Conservation (phyloP, 2,113 vertebrate species). For the Ophthalmolycus amberensis region DNA sequence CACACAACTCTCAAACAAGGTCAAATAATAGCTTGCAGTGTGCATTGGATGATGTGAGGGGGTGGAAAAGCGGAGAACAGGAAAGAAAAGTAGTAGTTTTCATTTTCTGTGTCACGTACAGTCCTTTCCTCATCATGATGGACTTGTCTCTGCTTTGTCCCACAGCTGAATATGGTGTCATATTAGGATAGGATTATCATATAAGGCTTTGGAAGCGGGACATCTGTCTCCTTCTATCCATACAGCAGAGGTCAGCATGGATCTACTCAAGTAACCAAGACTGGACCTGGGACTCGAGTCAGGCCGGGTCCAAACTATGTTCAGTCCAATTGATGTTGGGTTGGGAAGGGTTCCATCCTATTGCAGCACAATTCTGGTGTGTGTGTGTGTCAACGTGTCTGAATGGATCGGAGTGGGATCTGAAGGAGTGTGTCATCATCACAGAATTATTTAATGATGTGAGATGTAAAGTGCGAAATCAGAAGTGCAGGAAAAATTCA, state of each 20-base stretch:
- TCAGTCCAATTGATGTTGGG: neutral
- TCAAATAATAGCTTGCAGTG: constrained; percentile 26
- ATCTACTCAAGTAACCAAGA: neutral
- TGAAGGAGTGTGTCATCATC: neutral
- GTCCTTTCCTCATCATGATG: neutral
- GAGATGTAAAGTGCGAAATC: neutral
- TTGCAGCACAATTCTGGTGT: no score
- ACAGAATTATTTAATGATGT: neutral
- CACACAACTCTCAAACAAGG: constrained; percentile 61
- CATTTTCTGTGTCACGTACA: neutral
- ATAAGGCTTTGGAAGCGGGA: neutral
- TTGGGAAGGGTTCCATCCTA: neutral
- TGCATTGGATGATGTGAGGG: constrained; percentile 11
- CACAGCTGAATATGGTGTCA: neutral
- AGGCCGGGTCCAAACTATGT: neutral
- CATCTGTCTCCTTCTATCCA: neutral
- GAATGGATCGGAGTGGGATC: neutral
- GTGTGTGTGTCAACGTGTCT: neutral
- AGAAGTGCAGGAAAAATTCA: neutral
- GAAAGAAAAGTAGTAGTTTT: neutral
- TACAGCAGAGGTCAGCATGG: neutral
- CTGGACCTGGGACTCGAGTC: neutral
- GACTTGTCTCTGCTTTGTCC: neutral
- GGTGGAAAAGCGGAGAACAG: neutral
- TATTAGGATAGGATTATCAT: neutral